Base-by-base conservation (phyloP, 2,113 vertebrate genomes). In the Megaptera novaeangliae region DNA sequence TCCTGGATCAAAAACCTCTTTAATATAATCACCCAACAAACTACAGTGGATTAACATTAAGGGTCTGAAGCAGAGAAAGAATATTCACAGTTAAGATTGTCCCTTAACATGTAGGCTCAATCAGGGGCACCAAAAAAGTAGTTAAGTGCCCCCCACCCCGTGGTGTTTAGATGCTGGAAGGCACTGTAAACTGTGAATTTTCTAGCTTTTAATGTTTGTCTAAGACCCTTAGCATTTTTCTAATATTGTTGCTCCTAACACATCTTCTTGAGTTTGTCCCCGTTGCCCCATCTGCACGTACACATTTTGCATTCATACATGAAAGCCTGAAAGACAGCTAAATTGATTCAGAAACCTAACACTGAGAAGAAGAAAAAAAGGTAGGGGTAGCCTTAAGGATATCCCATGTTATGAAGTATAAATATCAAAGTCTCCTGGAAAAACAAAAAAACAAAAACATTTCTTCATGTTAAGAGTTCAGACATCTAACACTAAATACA, bases 61-160 rank as follows among this genome's bases (percentile, higher is more conserved):
- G 74, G 64, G 49, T 31, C 64, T 95, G 90, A 96, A 52, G 83
- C 41, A 94, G 86, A 92, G 80, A 93, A 83, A 96, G 87, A 71
- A 96, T 96, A 95, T 92, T 97, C 97, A 95, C 5, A 93, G 41
- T 68, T 66, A 97, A 98, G 68, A 64, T 55, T 96, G 83, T 93
- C 96, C 93, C 95, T 97, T 88, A 96, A 82, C 68, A 88, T 5
- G 46, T 0, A 84, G 84, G 52, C 17, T 90, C 64, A 87, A 91
- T 59, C 85, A 78, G 94, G 69, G 49, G 57, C 87, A 96, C 74
- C 61, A 90, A 88, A 96, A 97, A 97, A 91, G 25, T 63, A 95
- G 77, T 69, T 97, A 96, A 85, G 77, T 63, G 80, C 20, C 14
- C 12, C n/a, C n/a, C 44, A 25, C 29, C 86, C 83, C 57, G 39